Evolutionary conservation across 2,113 vertebrate genomes (phyloP).

Genomic region (Sorex fumeus): DNA sequence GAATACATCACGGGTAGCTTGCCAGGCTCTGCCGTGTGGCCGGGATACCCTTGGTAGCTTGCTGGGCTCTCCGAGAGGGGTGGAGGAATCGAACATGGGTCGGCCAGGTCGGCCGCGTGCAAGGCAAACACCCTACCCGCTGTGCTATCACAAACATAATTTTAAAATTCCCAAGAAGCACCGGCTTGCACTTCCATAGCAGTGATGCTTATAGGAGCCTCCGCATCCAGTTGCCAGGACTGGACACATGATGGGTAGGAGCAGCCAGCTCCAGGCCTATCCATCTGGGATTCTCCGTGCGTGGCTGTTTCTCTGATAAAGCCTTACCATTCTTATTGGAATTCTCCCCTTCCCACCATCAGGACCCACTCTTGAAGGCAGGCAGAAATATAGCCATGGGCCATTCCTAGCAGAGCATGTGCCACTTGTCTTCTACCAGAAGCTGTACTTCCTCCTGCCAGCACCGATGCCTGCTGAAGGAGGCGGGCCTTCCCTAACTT

Average conservation of each 20-base stretch:
- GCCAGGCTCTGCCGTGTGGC: no score
- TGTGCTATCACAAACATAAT: slow-evolving; percentile 35
- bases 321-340: slow-evolving; percentile 35
- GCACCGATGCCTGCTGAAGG: not conserved
- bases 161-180: slow-evolving; percentile 34
- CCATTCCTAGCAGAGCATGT: slow-evolving; percentile 7
- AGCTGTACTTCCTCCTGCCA: not conserved
- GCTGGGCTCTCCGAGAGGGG: no score
- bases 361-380: slow-evolving; percentile 23
- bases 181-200: not conserved
- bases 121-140: no score
- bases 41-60: no score
- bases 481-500: not conserved
- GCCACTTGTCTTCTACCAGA: slow-evolving; percentile 14
- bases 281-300: slow-evolving; percentile 51
- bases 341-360: slow-evolving; percentile 5
- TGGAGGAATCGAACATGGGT: no score
- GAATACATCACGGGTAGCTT: no score
- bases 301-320: slow-evolving; percentile 23
- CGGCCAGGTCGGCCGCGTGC: no score
- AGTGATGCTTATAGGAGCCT: not conserved
- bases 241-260: not conserved
- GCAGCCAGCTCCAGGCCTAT: not conserved
- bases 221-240: not conserved
- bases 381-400: slow-evolving; percentile 23